Conservation (phyloP, 2,797 vertebrate species). For the Spinibarbus caldwelli region DNA sequence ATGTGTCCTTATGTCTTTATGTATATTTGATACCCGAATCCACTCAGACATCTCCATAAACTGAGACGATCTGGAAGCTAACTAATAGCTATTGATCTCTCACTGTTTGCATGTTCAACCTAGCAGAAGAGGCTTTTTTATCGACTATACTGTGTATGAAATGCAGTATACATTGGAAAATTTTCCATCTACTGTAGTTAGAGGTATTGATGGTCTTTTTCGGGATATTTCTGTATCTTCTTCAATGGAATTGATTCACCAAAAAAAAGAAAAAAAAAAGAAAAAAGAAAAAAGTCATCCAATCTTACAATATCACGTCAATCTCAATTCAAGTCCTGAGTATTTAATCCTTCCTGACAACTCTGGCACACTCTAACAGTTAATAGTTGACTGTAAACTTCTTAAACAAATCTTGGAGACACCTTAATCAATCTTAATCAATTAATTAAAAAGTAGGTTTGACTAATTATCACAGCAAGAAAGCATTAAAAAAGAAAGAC, state of each 20-base stretch:
- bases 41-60: neutral
- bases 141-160: constrained; percentile 6
- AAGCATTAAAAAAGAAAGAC: neutral
- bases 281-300: neutral
- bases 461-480: neutral
- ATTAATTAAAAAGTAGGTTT: neutral
- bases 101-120: neutral
- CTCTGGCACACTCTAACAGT: neutral
- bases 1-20: neutral
- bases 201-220: neutral
- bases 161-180: neutral
- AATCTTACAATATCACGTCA: neutral
- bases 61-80: constrained; percentile 8
- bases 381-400: neutral
- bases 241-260: neutral
- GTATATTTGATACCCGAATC: neutral
- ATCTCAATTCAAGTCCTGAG: neutral
- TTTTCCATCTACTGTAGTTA: neutral
- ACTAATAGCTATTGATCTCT: constrained; percentile 38
- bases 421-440: neutral
- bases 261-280: neutral
- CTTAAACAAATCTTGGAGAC: neutral
- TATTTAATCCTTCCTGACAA: neutral
- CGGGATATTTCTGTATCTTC: neutral
- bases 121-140: constrained; percentile 14